These are phyloP conservation scores for Lepus americanus DNA, from an alignment of 2,113 vertebrate genomes.

Conservation along the genomic window DNA sequence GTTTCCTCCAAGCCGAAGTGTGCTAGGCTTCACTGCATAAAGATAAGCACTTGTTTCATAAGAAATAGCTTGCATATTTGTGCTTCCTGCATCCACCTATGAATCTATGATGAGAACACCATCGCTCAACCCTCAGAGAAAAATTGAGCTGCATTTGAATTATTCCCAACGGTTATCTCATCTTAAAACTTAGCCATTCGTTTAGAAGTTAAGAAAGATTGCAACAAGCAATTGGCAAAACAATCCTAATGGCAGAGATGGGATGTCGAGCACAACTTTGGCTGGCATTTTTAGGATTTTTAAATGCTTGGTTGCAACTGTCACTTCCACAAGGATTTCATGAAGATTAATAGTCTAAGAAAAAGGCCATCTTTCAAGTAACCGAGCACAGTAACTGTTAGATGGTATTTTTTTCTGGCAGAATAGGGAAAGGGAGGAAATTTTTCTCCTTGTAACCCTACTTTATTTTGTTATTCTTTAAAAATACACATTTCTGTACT, in stretches of 20 bases:
- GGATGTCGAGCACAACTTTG: conserved; percentile 35
- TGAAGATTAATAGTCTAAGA: conserved; percentile 72
- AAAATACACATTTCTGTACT: not conserved
- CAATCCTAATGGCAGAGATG: conserved; percentile 64
- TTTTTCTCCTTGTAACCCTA: not conserved
- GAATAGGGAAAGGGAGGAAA: not conserved
- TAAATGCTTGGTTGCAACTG: conserved; percentile 72
- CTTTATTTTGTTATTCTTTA: conserved; percentile 52
- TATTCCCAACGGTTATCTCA: conserved; percentile 59
- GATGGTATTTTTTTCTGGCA: not conserved
- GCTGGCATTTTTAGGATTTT: conserved; percentile 69
- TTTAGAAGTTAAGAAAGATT: conserved; percentile 72
- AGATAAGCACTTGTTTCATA: conserved; percentile 58
- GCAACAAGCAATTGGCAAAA: conserved; percentile 67
- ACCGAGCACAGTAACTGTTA: conserved; percentile 15
- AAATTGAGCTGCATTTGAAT: conserved; percentile 61
- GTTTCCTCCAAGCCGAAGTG: conserved; percentile 34
- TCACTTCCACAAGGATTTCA: conserved; percentile 72
- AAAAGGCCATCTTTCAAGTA: conserved; percentile 72
- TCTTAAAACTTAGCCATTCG: conserved; percentile 66
- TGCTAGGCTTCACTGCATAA: conserved; percentile 38
- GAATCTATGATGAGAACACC: conserved; percentile 57
- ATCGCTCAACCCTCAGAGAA: not conserved
- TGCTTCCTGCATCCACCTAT: conserved; percentile 36
- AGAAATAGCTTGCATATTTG: conserved; percentile 58